Evolutionary conservation across 2,797 vertebrate species (phyloP).

Genomic region (Macropus fuliginosus): DNA sequence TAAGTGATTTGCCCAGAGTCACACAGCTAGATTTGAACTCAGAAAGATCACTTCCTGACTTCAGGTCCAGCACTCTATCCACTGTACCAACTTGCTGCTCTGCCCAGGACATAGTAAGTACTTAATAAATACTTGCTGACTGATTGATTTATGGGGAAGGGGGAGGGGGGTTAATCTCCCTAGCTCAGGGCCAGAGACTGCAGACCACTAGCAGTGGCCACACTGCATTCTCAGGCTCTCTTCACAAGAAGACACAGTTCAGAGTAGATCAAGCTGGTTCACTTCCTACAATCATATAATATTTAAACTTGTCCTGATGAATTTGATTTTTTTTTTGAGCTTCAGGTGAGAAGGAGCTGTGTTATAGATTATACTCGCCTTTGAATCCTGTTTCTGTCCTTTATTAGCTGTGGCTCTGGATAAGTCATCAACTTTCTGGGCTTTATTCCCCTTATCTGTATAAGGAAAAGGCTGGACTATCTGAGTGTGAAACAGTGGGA

Average conservation of each 20-base stretch:
- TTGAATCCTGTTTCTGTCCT: not conserved
- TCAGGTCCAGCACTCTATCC: not conserved
- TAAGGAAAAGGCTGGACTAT: not conserved
- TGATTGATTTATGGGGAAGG: not conserved
- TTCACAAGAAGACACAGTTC: not conserved
- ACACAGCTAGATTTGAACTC: not conserved
- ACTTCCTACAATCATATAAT: not conserved
- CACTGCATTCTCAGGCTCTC: not conserved
- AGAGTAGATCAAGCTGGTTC: not conserved
- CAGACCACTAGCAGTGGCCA: not conserved
- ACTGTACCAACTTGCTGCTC: not conserved
- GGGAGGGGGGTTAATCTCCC: not conserved
- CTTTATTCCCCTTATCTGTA: not conserved
- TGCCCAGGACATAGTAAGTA: not conserved
- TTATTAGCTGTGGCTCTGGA: not conserved
- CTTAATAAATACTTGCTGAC: not conserved
- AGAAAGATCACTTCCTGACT: not conserved
- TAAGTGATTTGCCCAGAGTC: not conserved
- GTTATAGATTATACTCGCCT: not conserved
- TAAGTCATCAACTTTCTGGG: not conserved
- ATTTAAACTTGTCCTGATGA: not conserved
- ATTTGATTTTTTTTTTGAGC: not conserved
- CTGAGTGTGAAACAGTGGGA: not conserved
- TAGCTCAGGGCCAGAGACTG: not conserved
- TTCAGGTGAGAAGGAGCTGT: not conserved